Conservation (phyloP, 2,113 vertebrate genomes). For the Peromyscus californicus region DNA sequence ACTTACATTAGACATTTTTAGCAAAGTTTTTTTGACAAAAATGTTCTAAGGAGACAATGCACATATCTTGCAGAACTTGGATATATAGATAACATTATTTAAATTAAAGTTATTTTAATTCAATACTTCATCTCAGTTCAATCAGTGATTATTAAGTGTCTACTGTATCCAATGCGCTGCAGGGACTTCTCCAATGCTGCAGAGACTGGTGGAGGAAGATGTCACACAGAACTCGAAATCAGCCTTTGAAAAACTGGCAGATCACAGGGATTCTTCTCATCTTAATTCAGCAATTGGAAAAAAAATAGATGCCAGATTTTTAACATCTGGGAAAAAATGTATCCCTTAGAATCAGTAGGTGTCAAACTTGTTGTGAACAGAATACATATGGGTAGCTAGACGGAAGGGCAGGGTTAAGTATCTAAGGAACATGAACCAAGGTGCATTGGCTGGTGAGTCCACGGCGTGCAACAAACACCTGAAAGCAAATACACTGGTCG, state of each 20-base stretch:
- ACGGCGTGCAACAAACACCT: neutral
- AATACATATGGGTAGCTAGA: neutral
- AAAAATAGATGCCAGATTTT: neutral
- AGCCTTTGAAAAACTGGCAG: neutral
- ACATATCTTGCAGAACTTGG: neutral
- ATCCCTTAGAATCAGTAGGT: slow-evolving; percentile 21
- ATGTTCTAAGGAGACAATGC: neutral
- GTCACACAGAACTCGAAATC: neutral
- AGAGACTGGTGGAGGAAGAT: neutral
- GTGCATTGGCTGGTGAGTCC: no score
- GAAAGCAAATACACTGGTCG: neutral
- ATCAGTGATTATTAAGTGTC: neutral
- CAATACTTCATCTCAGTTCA: neutral
- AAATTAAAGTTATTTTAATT: neutral
- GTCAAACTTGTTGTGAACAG: neutral
- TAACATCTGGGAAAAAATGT: neutral
- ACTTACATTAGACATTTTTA: slow-evolving; percentile 14
- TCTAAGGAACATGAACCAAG: neutral
- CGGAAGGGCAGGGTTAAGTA: neutral
- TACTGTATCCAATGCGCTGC: neutral
- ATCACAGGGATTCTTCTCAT: neutral
- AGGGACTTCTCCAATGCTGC: neutral
- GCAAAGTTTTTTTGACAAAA: slow-evolving; percentile 1
- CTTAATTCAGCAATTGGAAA: slow-evolving; percentile 20
- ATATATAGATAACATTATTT: neutral